Evolutionary conservation across 2,113 vertebrate species (phyloP).

Genomic region (Chiloscyllium plagiosum): DNA sequence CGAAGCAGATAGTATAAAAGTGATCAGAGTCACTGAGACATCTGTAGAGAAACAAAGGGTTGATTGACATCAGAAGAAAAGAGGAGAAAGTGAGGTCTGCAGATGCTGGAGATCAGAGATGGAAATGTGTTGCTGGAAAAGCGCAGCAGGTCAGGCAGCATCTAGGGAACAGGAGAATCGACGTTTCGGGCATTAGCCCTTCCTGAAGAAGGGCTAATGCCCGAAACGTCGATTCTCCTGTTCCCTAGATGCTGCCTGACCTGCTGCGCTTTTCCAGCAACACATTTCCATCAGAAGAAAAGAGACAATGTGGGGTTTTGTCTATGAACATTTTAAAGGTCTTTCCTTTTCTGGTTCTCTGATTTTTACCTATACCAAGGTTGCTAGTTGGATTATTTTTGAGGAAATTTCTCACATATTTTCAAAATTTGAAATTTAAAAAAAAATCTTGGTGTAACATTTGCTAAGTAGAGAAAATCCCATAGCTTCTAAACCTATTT

Average conservation of each 20-base stretch:
- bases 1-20: neutral
- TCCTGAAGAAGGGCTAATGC: too few species aligned
- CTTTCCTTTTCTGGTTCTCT: neutral
- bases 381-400: neutral
- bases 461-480: neutral
- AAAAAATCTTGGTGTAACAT: neutral
- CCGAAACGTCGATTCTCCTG: too few species aligned
- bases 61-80: neutral
- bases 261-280: too few species aligned
- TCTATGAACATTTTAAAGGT: neutral
- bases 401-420: neutral
- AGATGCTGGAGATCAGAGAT: too few species aligned
- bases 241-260: too few species aligned
- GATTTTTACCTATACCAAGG: neutral
- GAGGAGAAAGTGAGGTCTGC: too few species aligned
- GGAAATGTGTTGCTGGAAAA: too few species aligned
- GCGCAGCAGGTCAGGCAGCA: too few species aligned
- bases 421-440: neutral
- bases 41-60: neutral
- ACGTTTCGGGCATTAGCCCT: too few species aligned
- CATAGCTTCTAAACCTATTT: neutral
- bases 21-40: neutral
- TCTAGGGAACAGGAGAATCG: too few species aligned
- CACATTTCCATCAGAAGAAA: neutral
- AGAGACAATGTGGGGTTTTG: neutral